A percentile compares a stretch with the other conserved stretches of the same genome.
phyloP scores from a whole-genome alignment of 1,140 invertebrate species.

The Panagrolaimus sp. region DNA sequence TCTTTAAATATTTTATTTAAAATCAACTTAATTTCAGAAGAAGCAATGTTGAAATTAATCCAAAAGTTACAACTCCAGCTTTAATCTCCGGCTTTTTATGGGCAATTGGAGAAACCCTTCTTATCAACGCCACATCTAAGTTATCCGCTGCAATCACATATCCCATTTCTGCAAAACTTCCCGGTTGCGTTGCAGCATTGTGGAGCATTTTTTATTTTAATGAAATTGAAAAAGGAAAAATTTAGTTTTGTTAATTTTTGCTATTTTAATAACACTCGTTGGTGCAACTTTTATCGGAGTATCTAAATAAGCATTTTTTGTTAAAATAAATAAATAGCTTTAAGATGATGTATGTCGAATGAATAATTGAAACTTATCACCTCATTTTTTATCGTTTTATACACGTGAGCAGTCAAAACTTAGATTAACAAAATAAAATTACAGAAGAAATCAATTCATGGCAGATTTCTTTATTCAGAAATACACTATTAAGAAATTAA shows the following conservation, averaged over 20 bases:
- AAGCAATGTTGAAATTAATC: neutral
- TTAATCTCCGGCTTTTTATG: neutral
- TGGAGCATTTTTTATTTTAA: slow-evolving; percentile 4
- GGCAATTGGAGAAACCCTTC: neutral
- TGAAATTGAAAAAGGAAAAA: neutral
- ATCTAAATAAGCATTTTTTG: neutral
- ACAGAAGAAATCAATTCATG: too few species aligned
- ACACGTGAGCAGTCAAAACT: too few species aligned
- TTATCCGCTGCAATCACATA: neutral
- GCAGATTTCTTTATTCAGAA: too few species aligned
- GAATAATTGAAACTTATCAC: too few species aligned
- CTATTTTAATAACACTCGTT: neutral
- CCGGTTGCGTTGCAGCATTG: neutral
- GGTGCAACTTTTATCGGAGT: neutral
- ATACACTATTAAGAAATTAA: too few species aligned
- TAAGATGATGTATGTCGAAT: too few species aligned
- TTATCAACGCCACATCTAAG: neutral
- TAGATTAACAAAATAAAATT: too few species aligned
- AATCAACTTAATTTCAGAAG: neutral
- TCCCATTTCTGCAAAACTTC: neutral
- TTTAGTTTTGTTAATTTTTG: neutral
- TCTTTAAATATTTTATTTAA: too few species aligned
- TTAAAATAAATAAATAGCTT: too few species aligned
- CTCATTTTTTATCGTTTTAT: too few species aligned
- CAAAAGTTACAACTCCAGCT: neutral